Conservation (phyloP, 2,797 vertebrate genomes). For the Spea hammondii region DNA sequence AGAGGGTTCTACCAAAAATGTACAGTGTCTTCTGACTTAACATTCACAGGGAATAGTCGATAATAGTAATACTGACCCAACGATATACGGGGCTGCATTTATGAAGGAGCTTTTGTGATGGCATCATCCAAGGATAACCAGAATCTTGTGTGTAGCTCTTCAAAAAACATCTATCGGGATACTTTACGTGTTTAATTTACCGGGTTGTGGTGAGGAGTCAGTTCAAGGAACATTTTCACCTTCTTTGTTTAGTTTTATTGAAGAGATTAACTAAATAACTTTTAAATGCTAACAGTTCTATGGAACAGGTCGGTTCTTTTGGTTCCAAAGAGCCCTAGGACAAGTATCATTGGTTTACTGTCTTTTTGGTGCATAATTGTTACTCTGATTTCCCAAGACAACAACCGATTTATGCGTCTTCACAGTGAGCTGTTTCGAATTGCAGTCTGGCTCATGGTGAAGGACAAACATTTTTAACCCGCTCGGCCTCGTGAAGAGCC, state of each 20-base stretch:
- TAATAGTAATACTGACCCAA: too few species aligned
- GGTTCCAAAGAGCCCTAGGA: constrained; percentile 30
- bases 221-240: constrained; percentile 12
- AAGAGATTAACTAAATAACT: constrained; percentile 34
- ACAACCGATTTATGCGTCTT: neutral
- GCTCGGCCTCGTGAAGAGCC: neutral
- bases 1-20: too few species aligned
- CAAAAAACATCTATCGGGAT: too few species aligned
- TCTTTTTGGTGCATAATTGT: neutral
- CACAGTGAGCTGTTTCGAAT: constrained; percentile 15
- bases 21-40: too few species aligned
- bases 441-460: constrained; percentile 20
- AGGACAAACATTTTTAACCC: constrained; percentile 1
- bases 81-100: too few species aligned
- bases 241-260: constrained; percentile 22
- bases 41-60: too few species aligned
- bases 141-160: too few species aligned
- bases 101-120: too few species aligned
- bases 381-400: constrained; percentile 3
- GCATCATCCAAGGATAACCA: too few species aligned
- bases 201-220: constrained; percentile 3
- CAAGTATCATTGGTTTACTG: constrained; percentile 12
- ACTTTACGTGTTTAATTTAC: too few species aligned
- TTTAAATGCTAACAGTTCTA: constrained; percentile 27
- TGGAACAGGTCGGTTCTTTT: constrained; percentile 20